phyloP scores from a whole-genome alignment of 2,797 vertebrate species.

The Amphiprion clarkii region DNA sequence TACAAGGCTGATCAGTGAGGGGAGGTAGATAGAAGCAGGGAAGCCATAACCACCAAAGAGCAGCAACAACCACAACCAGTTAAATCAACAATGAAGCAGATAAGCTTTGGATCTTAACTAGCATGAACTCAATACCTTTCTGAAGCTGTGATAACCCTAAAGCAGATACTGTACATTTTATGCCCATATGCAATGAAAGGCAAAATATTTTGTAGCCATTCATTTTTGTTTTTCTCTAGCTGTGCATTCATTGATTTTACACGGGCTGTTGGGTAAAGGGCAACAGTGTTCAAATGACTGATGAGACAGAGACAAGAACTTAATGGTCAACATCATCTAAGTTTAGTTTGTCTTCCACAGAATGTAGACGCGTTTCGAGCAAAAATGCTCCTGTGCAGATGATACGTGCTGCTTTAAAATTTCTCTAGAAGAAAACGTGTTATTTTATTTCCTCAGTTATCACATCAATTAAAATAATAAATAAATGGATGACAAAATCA shows the following conservation, averaged over 20 bases:
- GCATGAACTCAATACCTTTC: constrained; percentile 89
- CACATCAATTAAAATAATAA: constrained; percentile 24
- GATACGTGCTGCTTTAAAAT: constrained; percentile 42
- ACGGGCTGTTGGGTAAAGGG: constrained; percentile 70
- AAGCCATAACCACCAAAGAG: constrained; percentile 80
- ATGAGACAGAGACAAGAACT: constrained; percentile 56
- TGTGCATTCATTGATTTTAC: constrained; percentile 84
- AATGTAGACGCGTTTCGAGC: constrained; percentile 21
- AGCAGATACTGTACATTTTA: constrained; percentile 66
- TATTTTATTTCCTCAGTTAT: constrained; percentile 21
- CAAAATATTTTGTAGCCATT: constrained; percentile 53
- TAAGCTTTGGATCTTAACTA: constrained; percentile 68
- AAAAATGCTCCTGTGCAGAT: constrained; percentile 22
- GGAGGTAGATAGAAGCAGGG: constrained; percentile 29
- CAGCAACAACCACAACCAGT: constrained; percentile 68
- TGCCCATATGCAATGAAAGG: constrained; percentile 80
- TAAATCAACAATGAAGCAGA: constrained; percentile 58
- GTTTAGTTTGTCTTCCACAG: constrained; percentile 53
- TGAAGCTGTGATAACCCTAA: constrained; percentile 92
- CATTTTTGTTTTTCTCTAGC: constrained; percentile 73
- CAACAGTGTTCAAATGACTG: constrained; percentile 67
- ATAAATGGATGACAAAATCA: constrained; percentile 21
- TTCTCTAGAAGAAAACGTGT: constrained; percentile 14
- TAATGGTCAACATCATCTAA: constrained; percentile 48
- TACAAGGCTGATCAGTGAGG: constrained; percentile 87